Evolutionary conservation across 2,113 vertebrate genomes (phyloP), one percentile per base, ranked within the genome.

Genomic region (Pelecanoides urinatrix): DNA sequence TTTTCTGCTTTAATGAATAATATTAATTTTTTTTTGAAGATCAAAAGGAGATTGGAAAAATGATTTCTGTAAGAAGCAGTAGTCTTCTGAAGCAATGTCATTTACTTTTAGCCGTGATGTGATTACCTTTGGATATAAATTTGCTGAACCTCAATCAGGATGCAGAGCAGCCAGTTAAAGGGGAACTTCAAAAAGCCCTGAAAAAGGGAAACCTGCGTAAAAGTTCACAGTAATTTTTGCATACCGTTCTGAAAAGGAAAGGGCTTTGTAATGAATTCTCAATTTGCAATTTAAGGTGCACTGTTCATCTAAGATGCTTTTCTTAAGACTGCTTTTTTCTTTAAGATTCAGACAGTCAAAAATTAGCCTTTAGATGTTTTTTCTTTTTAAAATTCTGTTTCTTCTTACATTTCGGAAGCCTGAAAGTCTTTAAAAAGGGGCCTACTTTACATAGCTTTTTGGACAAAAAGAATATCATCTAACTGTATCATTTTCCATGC

Each of bases 131-230:
- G 92, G 79, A 84, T 89, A 94, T 72, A 96, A 97, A 97, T 97
- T 96, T 97, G 91, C 94, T 85, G 96, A 97, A 96, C 85, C 94
- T 98, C 94, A 97, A 91, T 90, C 85, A 96, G 93, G 95, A 98
- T 97, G 95, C 79, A 97, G 91, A 97, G 92, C 88, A 96, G 66
- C 34, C 86, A 92, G 83, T 97, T 94, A 97, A 98, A 98, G 92
- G 85, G 72, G 79, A 96, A 96, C 89, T 96, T 97, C 92, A 95
- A 96, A 96, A 97, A 96, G 80, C 61, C 53, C 79, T 83, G 89
- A 95, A 78, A 96, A 95, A 97, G 92, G 88, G 67, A 95, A 97
- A 94, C 61, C 71, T 89, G 36, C 6, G 17, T 95, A 77, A 94
- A 92, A 95, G 85, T 97, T 97, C 94, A 96, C 53, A 92, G 88